Evolutionary conservation across 1,140 invertebrate genomes (phyloP), one percentile per base, ranked within the genome.

Genomic region (Pararge aegeria): DNA sequence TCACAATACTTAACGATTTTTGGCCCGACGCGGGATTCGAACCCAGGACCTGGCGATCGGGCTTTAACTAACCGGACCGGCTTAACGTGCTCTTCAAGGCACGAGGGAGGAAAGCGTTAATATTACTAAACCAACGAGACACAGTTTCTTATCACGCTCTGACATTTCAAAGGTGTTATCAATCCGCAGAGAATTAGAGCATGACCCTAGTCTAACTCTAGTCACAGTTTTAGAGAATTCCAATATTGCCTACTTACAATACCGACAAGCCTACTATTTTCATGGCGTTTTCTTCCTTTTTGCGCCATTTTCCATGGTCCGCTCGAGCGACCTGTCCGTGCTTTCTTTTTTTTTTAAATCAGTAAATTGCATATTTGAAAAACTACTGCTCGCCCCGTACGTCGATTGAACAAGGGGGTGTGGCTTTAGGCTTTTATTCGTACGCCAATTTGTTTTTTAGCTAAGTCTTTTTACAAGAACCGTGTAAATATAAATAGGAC

Each of bases 331-430:
- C 69, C 73, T 68, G 74, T 66, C 68, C 68, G 54, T 51, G 30
- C 40, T 52, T 58, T 74, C 68, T 78, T 80, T 72, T 79, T 84
- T 85, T 87, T 80, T 72, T 78, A 84, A 88, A 88, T 86, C 85
- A 83, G 80, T 86, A 86, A 88, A 88, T 86, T 88, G 85, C 83
- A 86, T 88, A 88, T 86, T 81, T 85, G 81, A 86, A 86, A 88
- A 85, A 86, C 84, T 87, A 87, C 78, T 73, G 73, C 58, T 59
- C 60, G 53, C 59, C 38, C 61, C 55, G 69, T 66, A 69, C 73
- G 58, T 70, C 78, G 76, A 82, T 81, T 74, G 78, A 71, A 70
- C 72, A 67, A 59, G 68, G 68, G 66, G 70, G 58, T 40, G 66
- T 61, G 61, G 63, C 55, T 50, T 55, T 62, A 46, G 46, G 55